Conservation (phyloP, 2,113 vertebrate species). For the Petrocephalus microphthalmus region DNA sequence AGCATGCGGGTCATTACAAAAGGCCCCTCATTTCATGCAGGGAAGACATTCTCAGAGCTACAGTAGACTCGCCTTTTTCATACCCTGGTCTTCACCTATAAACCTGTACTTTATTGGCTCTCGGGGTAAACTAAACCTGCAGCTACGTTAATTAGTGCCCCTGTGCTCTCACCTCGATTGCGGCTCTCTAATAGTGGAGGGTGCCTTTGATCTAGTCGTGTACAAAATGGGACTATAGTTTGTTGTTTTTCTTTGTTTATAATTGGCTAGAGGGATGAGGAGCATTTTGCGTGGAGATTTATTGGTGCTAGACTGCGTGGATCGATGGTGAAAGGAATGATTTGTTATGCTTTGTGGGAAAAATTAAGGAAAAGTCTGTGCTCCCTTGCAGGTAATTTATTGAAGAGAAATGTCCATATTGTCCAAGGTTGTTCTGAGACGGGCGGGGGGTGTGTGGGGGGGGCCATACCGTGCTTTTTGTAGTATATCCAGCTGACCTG, state of each 20-base stretch:
- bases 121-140: neutral
- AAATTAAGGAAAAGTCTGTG: neutral
- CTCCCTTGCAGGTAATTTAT: neutral
- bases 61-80: neutral
- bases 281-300: neutral
- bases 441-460: neutral
- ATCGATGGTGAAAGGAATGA: conserved; percentile 3
- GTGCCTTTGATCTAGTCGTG: neutral
- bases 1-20: neutral
- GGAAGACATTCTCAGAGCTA: neutral
- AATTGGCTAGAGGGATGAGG: neutral
- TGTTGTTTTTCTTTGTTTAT: neutral
- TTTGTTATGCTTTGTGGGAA: neutral
- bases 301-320: neutral
- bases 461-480: conserved; percentile 9
- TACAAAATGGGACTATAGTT: neutral
- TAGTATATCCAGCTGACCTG: conserved; percentile 24
- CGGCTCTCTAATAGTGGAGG: neutral
- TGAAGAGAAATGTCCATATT: neutral
- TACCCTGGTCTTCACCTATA: neutral
- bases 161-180: neutral
- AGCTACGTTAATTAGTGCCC: neutral
- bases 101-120: neutral
- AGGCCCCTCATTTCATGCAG: neutral
- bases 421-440: neutral